phyloP scores from a whole-genome alignment of 2,888 invertebrate genomes.

The Piscicola geometra region DNA sequence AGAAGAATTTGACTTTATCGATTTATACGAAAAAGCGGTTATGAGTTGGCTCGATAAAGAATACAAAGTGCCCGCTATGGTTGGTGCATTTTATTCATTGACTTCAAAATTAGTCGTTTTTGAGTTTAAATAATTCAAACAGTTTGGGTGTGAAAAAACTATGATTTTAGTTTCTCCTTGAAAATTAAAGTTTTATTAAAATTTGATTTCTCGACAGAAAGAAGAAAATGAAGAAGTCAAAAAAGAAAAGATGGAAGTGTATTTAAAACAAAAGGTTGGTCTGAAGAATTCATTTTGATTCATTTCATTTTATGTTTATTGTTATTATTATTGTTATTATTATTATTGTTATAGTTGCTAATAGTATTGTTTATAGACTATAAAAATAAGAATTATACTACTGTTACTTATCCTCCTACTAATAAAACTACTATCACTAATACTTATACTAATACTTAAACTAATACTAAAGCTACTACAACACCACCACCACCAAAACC shows the following conservation, averaged over 20 bases:
- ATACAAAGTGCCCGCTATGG: slow-evolving; percentile 50
- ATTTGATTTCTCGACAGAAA: slow-evolving; percentile 46
- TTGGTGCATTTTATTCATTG: no score
- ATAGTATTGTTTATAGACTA: no score
- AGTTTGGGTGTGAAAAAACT: no score
- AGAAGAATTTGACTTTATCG: slow-evolving; percentile 85
- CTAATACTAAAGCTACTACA: no score
- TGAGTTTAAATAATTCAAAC: slow-evolving; percentile 45
- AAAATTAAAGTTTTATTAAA: no score
- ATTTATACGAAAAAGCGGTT: slow-evolving; percentile 69
- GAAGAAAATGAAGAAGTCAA: slow-evolving; percentile 48
- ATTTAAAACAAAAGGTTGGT: slow-evolving; percentile 62
- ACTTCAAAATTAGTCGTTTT: slow-evolving; percentile 33
- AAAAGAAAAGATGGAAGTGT: slow-evolving; percentile 62
- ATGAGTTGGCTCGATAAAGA: slow-evolving; percentile 63
- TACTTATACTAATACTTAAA: not conserved
- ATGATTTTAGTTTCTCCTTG: no score
- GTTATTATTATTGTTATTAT: not conserved
- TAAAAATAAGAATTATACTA: no score
- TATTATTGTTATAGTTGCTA: no score
- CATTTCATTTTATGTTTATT: not conserved
- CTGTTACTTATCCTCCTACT: no score
- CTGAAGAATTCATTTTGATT: no score
- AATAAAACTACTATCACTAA: not conserved
- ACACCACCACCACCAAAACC: not conserved